Evolutionary conservation across 2,888 invertebrate genomes (phyloP), one percentile per base, ranked within the genome.

Genomic region (Galerucella calmariensis): DNA sequence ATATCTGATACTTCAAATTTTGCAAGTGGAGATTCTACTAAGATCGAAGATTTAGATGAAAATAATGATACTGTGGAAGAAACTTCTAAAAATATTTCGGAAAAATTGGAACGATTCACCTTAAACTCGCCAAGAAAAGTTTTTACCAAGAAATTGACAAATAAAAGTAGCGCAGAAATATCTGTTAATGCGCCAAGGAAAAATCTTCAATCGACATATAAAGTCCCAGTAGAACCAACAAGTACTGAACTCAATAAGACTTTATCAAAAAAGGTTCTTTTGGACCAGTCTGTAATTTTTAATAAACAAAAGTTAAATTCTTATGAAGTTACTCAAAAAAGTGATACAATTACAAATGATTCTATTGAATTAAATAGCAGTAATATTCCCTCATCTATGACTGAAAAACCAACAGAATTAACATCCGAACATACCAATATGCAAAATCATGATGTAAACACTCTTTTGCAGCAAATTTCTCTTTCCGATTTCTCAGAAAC

Each of bases 1-100:
- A 76, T 78, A 69, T 76, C 76, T 44, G 69, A 72, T 58, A 65
- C 56, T 48, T 72, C 75, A 24, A 79, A 77, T 56, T 59, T 77
- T 35, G 73, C 77, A 59, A 73, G 75, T 48, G 46, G 73, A 75
- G 77, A 73, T 72, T 75, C 74, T 58, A 74, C 75, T 6, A 75
- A 69, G 71, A 75, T 78, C 48, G 79, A 78, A 73, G 76, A 77
- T 53, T 67, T 67, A 27, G 69, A 75, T 24, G 56, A 74, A 44
- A 48, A 69, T 51, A 56, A 74, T 2, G 27, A 72, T 35, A 27
- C 11, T 46, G 58, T 14, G 12, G 66, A 35, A 66, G 56, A 69
- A 65, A 69, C 20, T 24, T 24, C 65, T 11, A 48, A 74, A 27
- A 59, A 16, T 11, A 12, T 68, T 59, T 63, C 51, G 1, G 53